Conservation (phyloP, 2,797 vertebrate genomes). For the Cyclopterus lumpus region DNA sequence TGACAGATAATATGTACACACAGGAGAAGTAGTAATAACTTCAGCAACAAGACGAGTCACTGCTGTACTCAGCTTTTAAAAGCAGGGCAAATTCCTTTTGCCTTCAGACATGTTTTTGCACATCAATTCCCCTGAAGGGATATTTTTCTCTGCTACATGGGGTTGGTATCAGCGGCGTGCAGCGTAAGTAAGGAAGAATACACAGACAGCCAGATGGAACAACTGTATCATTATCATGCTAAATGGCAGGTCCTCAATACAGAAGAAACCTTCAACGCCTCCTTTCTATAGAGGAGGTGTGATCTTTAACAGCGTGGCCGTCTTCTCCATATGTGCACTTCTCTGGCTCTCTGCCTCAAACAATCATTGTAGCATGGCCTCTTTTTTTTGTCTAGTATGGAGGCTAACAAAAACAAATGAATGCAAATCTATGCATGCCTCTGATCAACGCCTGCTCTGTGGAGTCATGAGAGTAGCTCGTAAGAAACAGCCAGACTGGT, state of each 20-base stretch:
- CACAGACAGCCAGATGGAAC: slow-evolving; percentile 8
- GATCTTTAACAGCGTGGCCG: slow-evolving; percentile 12
- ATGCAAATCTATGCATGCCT: slow-evolving; percentile 81
- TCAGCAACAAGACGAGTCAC: slow-evolving; percentile 55
- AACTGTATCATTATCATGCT: slow-evolving; percentile 25
- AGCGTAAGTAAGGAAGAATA: slow-evolving; percentile 15
- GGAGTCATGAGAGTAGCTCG: slow-evolving; percentile 38
- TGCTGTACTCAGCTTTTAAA: slow-evolving; percentile 40
- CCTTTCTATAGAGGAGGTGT: slow-evolving; percentile 10
- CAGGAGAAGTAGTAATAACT: slow-evolving; percentile 34
- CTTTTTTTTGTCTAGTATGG: slow-evolving; percentile 39
- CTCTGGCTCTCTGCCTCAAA: slow-evolving; percentile 33
- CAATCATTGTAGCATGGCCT: slow-evolving; percentile 30
- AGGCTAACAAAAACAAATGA: slow-evolving; percentile 66
- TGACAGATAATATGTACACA: slow-evolving; percentile 13
- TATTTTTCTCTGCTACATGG: slow-evolving; percentile 42
- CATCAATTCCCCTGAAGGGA: slow-evolving; percentile 55
- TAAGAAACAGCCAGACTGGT: slow-evolving; percentile 25
- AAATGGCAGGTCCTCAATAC: slow-evolving; percentile 24
- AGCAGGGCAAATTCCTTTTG: slow-evolving; percentile 68
- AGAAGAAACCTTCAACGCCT: slow-evolving; percentile 21
- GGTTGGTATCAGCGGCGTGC: slow-evolving; percentile 32
- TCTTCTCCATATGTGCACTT: slow-evolving; percentile 18
- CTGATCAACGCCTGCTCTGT: slow-evolving; percentile 55
- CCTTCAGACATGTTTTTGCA: slow-evolving; percentile 77